Evolutionary conservation across 2,888 invertebrate species (phyloP).

Genomic region (Plutella xylostella): DNA sequence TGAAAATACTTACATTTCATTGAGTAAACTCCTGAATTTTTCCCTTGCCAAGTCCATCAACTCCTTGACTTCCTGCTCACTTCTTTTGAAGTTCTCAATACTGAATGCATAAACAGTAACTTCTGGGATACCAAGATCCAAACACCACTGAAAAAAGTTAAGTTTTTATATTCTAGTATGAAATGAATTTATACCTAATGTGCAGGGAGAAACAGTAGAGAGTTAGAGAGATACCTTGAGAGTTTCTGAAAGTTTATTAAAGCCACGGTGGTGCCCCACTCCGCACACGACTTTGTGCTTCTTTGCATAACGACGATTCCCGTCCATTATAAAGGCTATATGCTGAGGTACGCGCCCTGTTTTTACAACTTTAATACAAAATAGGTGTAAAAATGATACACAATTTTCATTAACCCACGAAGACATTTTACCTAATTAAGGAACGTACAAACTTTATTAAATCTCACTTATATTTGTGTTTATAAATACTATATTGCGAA

Average conservation of each 20-base stretch:
- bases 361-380: slow-evolving; percentile 78
- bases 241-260: slow-evolving; percentile 84
- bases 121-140: slow-evolving; percentile 90
- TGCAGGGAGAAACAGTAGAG: too few relatives aligned
- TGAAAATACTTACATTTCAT: slow-evolving; percentile 80
- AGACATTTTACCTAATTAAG: too few relatives aligned
- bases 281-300: slow-evolving; percentile 80
- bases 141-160: slow-evolving; percentile 95
- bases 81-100: slow-evolving; percentile 98
- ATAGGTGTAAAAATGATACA: slow-evolving; percentile 79
- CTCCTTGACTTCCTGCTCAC: slow-evolving; percentile 87
- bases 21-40: slow-evolving; percentile 84
- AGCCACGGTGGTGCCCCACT: slow-evolving; percentile 87
- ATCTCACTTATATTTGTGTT: too few relatives aligned
- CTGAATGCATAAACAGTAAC: slow-evolving; percentile 99
- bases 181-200: too few relatives aligned
- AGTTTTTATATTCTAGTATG: too few relatives aligned
- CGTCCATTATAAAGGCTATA: slow-evolving; percentile 98
- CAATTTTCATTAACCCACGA: slow-evolving; percentile 84
- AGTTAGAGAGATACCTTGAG: slow-evolving; percentile 70
- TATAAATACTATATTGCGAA: too few relatives aligned
- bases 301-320: slow-evolving; percentile 93
- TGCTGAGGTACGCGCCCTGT: slow-evolving; percentile 90
- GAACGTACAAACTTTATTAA: too few relatives aligned
- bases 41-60: slow-evolving; percentile 89